phyloP scores from a whole-genome alignment of 2,113 vertebrate species.

The Erythrocercus mccallii region DNA sequence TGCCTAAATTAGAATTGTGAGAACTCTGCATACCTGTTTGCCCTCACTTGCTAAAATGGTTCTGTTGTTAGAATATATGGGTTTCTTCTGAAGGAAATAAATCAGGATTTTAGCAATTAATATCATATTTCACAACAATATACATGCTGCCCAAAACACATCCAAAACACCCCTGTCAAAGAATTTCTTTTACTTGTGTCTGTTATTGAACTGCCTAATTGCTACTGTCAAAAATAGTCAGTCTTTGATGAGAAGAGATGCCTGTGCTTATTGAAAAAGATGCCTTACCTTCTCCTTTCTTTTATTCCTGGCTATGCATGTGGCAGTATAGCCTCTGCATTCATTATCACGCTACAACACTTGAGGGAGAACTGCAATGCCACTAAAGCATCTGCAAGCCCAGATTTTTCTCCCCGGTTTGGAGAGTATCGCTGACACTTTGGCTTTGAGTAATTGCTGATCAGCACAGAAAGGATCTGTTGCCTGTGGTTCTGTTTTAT shows the following conservation, averaged over 20 bases:
- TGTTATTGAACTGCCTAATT: conserved; percentile 12
- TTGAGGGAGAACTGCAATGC: neutral
- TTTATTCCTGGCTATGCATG: neutral
- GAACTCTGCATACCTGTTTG: neutral
- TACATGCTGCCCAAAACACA: neutral
- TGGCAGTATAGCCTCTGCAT: neutral
- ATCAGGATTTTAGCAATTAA: neutral
- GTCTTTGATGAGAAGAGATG: neutral
- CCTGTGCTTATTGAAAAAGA: neutral
- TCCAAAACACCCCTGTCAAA: neutral
- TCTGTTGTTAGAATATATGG: neutral
- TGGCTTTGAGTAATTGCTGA: conserved; percentile 8
- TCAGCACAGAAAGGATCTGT: neutral
- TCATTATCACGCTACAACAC: neutral
- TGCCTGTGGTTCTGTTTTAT: neutral
- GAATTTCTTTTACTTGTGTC: neutral
- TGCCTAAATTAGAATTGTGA: neutral
- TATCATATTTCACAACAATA: neutral
- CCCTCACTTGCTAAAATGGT: neutral
- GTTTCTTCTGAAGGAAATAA: neutral
- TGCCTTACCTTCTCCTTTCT: neutral
- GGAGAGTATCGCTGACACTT: neutral
- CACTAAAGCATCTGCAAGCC: conserved; percentile 7
- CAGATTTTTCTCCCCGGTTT: neutral
- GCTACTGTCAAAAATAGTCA: conserved; percentile 17